Evolutionary conservation across 2,113 vertebrate genomes (phyloP).

Genomic region (Silurus meridionalis): DNA sequence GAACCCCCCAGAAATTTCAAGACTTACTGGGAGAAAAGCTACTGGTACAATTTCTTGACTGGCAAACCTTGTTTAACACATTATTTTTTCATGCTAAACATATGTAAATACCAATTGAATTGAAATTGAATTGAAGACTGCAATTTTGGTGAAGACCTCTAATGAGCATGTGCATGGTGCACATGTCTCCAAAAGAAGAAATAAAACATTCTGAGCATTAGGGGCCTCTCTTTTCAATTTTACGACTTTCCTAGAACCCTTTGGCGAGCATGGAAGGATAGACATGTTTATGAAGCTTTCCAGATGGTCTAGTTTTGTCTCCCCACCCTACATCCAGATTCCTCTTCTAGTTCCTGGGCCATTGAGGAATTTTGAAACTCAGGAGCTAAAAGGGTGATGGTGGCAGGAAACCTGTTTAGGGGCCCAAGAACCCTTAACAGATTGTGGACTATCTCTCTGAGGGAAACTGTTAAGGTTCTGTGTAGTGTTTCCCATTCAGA

Average conservation of each 20-base stretch:
- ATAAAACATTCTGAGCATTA: slow-evolving; percentile 57
- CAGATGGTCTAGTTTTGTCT: slow-evolving; percentile 74
- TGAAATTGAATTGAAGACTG: neutral
- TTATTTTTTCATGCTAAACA: neutral
- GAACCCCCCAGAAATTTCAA: slow-evolving; percentile 60
- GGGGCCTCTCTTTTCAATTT: slow-evolving; percentile 76
- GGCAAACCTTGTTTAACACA: slow-evolving; percentile 35
- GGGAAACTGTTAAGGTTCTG: neutral
- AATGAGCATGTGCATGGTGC: slow-evolving; percentile 53
- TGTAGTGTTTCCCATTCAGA: neutral
- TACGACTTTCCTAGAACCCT: slow-evolving; percentile 79
- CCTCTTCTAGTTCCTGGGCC: slow-evolving; percentile 71
- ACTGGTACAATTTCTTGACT: neutral
- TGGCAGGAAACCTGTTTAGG: slow-evolving; percentile 1
- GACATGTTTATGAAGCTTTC: slow-evolving; percentile 81
- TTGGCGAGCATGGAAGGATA: slow-evolving; percentile 76
- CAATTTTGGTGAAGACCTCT: slow-evolving; percentile 22
- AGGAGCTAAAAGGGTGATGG: slow-evolving; percentile 49
- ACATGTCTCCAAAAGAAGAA: slow-evolving; percentile 65
- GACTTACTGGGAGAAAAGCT: slow-evolving; percentile 43
- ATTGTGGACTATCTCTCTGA: neutral
- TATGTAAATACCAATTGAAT: too few species aligned
- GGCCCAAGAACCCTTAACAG: neutral
- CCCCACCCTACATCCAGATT: slow-evolving; percentile 63
- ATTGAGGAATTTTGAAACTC: slow-evolving; percentile 78